These are phyloP conservation scores for Zosterops hypoxanthus DNA, from an alignment of 2,113 vertebrate genomes.

Conservation along the genomic window DNA sequence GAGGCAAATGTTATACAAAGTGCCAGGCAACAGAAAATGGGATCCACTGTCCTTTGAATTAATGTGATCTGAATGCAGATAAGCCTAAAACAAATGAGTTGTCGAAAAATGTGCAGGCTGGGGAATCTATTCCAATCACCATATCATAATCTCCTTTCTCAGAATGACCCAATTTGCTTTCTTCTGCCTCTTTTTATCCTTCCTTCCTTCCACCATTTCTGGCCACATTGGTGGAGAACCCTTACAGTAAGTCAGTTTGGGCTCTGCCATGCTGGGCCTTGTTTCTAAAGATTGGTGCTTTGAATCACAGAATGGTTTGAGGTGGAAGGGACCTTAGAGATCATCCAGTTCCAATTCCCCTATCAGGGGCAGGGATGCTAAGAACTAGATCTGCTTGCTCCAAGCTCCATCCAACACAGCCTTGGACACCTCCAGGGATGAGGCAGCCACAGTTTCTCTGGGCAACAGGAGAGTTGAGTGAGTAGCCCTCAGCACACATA, in stretches of 20 bases:
- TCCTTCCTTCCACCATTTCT: not conserved
- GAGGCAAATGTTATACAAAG: not conserved
- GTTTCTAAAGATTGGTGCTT: not conserved
- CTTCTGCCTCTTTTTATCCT: not conserved
- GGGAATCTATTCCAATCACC: not conserved
- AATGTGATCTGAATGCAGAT: not conserved
- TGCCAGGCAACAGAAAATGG: not conserved
- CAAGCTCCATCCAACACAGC: accelerated
- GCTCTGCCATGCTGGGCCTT: not conserved
- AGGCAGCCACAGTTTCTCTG: not conserved
- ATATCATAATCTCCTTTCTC: not conserved
- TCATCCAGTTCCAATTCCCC: not conserved
- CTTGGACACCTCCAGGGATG: not conserved
- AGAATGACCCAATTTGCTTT: not conserved
- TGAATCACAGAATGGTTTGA: not conserved
- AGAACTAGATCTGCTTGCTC: not conserved
- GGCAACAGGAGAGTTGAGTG: not conserved
- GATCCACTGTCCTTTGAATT: not conserved
- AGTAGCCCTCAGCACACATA: not conserved
- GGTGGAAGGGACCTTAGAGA: not conserved
- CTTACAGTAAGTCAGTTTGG: not conserved
- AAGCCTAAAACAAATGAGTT: not conserved
- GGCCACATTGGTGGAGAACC: not conserved
- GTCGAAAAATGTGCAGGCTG: not conserved
- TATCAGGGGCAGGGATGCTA: not conserved